Base-by-base conservation (phyloP, 2,888 invertebrate genomes). In the Xanthorhoe designata region DNA sequence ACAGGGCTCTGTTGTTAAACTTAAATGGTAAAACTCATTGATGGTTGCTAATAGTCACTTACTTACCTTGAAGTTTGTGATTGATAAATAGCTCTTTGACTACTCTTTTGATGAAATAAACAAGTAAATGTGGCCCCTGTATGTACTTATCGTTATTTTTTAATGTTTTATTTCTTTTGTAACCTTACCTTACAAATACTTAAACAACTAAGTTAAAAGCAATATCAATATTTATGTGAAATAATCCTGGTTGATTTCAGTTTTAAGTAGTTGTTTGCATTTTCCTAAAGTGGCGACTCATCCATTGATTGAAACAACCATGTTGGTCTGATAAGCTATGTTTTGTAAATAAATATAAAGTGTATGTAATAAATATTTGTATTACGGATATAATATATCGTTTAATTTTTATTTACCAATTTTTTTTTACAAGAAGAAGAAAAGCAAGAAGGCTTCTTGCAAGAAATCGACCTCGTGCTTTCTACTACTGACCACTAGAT, bases 281-380 rank as follows among this genome's bases (percentile, higher is more conserved):
- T 54, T 47, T 58, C 18, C 35, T 47, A 13, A 53, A 55, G 24
- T 19, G 19, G 13, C 10, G 24, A 9, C 9, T 54, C 7, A 8
- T 38, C 35, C 35, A 29, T 15, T 58, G 49, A 18, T 58, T 57
- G 42, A 49, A 56, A 45, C 7, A 52, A 3, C 24, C n/a, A 29
- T 59, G 50, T 17, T 59, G 35, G 47, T 59, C 69, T 62, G 35
- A 65, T 42, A 52, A 63, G 56, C 51, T 65, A 66, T 61, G 47
- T 64, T 67, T 66, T 73, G 71, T 71, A 73, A 71, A 73, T 72
- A 73, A 61, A 61, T 47, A 52, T 55, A 61, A 60, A 69, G 42
- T 64, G 47, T 68, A 32, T 62, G 18, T 45, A 66, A 59, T 62
- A 63, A 63, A 67, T 63, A 59, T 63, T 62, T 63, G 53, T 62